phyloP scores from a whole-genome alignment of 53 echinoderm and acorn worm species.

The Stichopus horrens region DNA sequence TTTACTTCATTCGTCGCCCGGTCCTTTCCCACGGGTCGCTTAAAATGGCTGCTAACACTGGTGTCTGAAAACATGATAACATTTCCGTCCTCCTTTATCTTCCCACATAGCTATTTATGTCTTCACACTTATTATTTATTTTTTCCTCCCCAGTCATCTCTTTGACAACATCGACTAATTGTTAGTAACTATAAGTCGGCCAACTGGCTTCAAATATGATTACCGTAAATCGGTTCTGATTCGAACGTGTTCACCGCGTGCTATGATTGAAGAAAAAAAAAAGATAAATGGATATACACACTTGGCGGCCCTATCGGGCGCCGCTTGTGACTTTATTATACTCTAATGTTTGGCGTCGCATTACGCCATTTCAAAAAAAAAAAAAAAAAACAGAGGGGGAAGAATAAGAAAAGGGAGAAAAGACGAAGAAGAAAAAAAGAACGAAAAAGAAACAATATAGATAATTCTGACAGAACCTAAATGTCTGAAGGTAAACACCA shows the following conservation, averaged over 20 bases:
- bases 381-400: too few species aligned
- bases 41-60: neutral
- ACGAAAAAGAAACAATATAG: too few species aligned
- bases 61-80: too few species aligned
- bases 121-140: too few species aligned
- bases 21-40: constrained; percentile 32
- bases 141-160: too few species aligned
- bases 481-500: too few species aligned
- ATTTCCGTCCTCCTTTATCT: too few species aligned
- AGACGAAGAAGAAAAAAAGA: too few species aligned
- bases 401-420: too few species aligned
- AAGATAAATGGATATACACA: neutral
- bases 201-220: constrained; percentile 31
- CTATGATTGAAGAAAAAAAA: neutral
- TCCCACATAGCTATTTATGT: too few species aligned
- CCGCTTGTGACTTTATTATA: constrained; percentile 29
- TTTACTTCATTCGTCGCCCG: constrained; percentile 34
- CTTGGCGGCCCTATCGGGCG: constrained; percentile 18
- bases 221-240: constrained; percentile 25
- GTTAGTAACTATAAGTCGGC: constrained; percentile 36
- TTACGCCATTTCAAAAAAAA: neutral
- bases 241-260: neutral
- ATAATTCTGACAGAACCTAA: too few species aligned
- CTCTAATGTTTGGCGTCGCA: constrained; percentile 18
- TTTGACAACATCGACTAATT: constrained; percentile 23